Conservation (phyloP, 1,140 invertebrate genomes). For the Periplaneta americana region DNA sequence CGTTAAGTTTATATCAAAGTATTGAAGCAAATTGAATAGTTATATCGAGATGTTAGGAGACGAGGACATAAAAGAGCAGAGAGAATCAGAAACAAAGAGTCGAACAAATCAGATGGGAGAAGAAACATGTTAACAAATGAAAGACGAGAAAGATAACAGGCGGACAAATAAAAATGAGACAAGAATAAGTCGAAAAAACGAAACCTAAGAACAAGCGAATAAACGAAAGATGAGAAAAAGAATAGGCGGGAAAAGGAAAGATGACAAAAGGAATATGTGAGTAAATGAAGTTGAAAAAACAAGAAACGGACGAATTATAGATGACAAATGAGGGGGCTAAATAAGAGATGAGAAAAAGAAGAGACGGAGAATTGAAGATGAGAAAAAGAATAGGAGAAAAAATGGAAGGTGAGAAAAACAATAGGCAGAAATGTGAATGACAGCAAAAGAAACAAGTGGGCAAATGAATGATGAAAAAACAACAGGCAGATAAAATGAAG, state of each 20-base stretch:
- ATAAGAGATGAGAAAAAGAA: not conserved
- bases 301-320: not conserved
- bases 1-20: too few species aligned
- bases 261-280: not conserved
- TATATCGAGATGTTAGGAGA: too few species aligned
- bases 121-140: not conserved
- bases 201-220: not conserved
- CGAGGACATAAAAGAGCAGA: too few species aligned
- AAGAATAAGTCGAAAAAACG: not conserved
- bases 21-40: too few species aligned
- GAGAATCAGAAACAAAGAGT: not conserved
- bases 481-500: too few species aligned
- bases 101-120: not conserved
- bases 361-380: not conserved
- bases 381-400: not conserved
- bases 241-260: not conserved
- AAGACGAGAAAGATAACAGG: not conserved
- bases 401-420: too few species aligned
- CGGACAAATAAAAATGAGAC: not conserved
- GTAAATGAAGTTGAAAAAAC: not conserved
- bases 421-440: too few species aligned
- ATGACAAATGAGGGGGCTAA: not conserved
- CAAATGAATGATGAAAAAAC: too few species aligned
- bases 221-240: not conserved
- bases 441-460: too few species aligned